Evolutionary conservation across 2,888 invertebrate genomes (phyloP), one percentile per base, ranked within the genome.

Genomic region (Sinopyrophorus schimmeli): DNA sequence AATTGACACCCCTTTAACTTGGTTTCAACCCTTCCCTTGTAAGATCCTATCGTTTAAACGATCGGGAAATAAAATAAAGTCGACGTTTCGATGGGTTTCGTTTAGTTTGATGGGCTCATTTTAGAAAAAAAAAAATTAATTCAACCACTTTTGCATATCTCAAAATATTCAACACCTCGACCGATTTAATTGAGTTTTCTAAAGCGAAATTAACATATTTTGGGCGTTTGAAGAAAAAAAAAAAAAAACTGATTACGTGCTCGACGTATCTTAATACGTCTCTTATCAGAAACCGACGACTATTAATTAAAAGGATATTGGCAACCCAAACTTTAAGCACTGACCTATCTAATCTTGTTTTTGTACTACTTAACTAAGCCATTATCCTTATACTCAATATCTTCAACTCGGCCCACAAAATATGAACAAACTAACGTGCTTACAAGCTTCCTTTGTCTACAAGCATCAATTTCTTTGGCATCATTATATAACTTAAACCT

Each of bases 1-100:
- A 54, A 54, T 54, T 54, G 54, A 48, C 51, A 42, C 52, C 52
- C 46, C 40, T 46, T 47, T 46, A 37, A 42, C 30, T 26, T 14
- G 16, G 44, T 35, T 40, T 42, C 51, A 54, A 41, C 52, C 54
- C 52, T 54, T 54, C 40, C 18, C 31, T 44, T 51, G 48, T 44
- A 48, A n/a, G 51, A 52, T 54, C 24, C 41, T 51, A 54, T 54
- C 54, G 27, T 41, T 27, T 41, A 31, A 54, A 41, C 48, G 40
- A 51, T 52, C 44, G 44, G 11, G 31, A 24, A 41, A 15, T 11
- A 15, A 43, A 43, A 43, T 32, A 34, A 34, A 43, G 18, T 43
- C 18, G 43, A 43, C 43, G 27, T 43, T 35, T 14, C 20, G 24
- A 32, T 24, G 20, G 7, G 27, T 20, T 43, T 23, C 18, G 6